Conservation (phyloP, 2,888 invertebrate genomes). For the Metallyticus violacea region DNA sequence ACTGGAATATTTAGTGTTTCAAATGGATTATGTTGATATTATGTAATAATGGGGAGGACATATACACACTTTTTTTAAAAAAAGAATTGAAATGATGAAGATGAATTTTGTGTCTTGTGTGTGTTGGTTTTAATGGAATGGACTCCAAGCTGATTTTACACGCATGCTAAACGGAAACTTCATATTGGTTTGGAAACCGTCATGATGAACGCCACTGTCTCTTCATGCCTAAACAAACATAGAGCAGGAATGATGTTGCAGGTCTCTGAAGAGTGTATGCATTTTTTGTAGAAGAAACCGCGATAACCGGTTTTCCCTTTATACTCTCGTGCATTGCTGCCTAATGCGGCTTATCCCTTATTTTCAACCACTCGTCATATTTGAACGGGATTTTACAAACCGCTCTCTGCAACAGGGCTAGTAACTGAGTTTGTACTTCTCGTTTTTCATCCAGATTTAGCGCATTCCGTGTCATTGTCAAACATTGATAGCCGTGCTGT, state of each 20-base stretch:
- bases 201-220: too few species aligned
- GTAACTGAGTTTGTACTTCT: background rate
- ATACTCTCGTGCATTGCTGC: background rate
- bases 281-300: background rate
- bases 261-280: background rate
- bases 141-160: too few species aligned
- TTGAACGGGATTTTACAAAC: background rate
- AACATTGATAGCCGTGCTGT: background rate
- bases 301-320: background rate
- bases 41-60: too few species aligned
- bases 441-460: too few species aligned
- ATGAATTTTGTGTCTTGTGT: too few species aligned
- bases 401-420: background rate
- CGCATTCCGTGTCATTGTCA: background rate
- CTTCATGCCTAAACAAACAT: background rate
- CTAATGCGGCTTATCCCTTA: background rate
- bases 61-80: too few species aligned
- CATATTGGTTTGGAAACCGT: too few species aligned
- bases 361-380: background rate
- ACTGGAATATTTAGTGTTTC: too few species aligned
- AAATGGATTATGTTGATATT: too few species aligned
- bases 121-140: too few species aligned
- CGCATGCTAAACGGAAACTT: too few species aligned
- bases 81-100: too few species aligned
- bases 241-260: background rate